Evolutionary conservation across 1,140 invertebrate genomes (phyloP), one percentile per base, ranked within the genome.

Genomic region (Elymnias hypermnestra): DNA sequence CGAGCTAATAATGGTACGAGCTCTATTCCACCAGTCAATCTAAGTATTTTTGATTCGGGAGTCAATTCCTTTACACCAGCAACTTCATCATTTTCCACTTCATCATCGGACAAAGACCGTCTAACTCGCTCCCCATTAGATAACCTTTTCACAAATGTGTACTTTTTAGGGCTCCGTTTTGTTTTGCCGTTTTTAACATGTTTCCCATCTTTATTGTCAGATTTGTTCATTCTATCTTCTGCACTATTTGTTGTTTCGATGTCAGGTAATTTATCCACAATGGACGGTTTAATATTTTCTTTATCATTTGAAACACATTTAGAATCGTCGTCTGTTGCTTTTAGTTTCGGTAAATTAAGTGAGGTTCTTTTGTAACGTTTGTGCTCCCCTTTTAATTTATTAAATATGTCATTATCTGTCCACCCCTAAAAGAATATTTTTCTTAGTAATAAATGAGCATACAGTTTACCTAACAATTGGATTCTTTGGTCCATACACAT

Each of bases 1-100:
- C 88, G 83, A 8, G 90, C 90, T 49, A 93, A 76, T 17, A 92
- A 72, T n/a, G 91, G 90, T 17, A 92, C 91, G 53, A 92, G 78
- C 76, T 92, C 91, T 43, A 92, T 87, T 21, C 91, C 91, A 5
- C 90, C 86, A 1, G 86, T 86, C 85, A 65, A 28, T 18, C 86
- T n/a, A n/a, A n/a, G n/a, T n/a, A n/a, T n/a, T n/a, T n/a, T 58
- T 39, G 72, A 81, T 62, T 82, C 88, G 29, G 81, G 87, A 39
- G 88, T 89, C 33, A 72, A 63, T 69, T 76, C 81, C 50, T 73
- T 79, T 51, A 79, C 67, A 29, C 52, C 45, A 17, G 25, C n/a
- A 50, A 15, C 33, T 12, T 57, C 45, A 39, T 35, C 38, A 26
- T 35, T 60, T 1, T 60, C 41, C 8, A 38, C 37, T 12, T 54